Evolutionary conservation across 2,888 invertebrate genomes (phyloP).

Genomic region (Laspeyria flexula): DNA sequence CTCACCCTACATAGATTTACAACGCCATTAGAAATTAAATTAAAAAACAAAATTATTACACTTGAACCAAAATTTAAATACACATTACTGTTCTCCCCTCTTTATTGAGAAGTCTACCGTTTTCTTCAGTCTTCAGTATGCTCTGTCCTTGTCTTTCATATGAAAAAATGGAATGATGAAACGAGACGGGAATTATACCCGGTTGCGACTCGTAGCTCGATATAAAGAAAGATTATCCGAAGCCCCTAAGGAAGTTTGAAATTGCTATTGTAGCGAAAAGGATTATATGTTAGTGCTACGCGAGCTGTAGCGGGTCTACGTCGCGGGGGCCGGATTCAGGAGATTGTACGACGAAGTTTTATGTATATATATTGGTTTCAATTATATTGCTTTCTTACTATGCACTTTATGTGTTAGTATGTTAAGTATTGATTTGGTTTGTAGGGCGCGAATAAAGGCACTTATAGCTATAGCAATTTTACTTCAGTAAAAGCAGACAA

Average conservation of each 20-base stretch:
- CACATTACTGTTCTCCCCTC: slow-evolving; percentile 82
- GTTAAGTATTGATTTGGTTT: not conserved
- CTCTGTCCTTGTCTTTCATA: slow-evolving; percentile 52
- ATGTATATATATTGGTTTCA: slow-evolving; percentile 45
- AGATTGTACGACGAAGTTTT: slow-evolving; percentile 60
- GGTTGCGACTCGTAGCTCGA: slow-evolving; percentile 77
- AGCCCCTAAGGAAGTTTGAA: slow-evolving; percentile 87
- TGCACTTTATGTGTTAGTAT: slow-evolving; percentile 4
- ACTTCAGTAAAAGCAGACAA: too few relatives aligned
- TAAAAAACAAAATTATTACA: slow-evolving; percentile 85
- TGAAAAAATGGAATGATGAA: slow-evolving; percentile 44
- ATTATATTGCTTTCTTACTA: slow-evolving; percentile 24
- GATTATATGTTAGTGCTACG: slow-evolving; percentile 86
- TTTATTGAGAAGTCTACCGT: slow-evolving; percentile 81
- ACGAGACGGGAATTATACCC: slow-evolving; percentile 56
- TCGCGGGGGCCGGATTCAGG: slow-evolving; percentile 64
- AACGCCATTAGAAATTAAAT: slow-evolving; percentile 82
- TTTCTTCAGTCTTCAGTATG: slow-evolving; percentile 66
- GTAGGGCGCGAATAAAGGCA: not conserved
- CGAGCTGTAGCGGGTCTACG: slow-evolving; percentile 79
- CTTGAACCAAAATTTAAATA: slow-evolving; percentile 85
- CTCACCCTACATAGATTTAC: slow-evolving; percentile 68
- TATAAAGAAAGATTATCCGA: slow-evolving; percentile 87
- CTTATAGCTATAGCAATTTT: not conserved
- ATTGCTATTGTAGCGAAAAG: slow-evolving; percentile 87